phyloP scores from a whole-genome alignment of 2,113 vertebrate genomes.

The Triplophysa tibetana region DNA sequence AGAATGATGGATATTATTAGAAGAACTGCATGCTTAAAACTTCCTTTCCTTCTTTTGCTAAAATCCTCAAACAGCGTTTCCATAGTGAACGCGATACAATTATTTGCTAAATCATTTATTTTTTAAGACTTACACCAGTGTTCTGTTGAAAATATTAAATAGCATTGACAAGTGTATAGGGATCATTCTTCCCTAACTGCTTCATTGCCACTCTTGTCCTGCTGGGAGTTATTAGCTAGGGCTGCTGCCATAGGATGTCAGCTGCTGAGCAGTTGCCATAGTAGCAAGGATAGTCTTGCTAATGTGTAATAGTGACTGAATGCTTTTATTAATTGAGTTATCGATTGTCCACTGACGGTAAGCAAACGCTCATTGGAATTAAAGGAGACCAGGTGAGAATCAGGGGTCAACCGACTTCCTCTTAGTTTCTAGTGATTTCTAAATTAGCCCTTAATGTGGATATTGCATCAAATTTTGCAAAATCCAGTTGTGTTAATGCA shows the following conservation, averaged over 20 bases:
- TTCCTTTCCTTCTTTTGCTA: no score
- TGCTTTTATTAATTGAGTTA: conserved; percentile 48
- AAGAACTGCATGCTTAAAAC: no score
- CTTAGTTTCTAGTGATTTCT: conserved; percentile 1
- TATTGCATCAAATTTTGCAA: neutral
- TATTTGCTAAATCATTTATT: no score
- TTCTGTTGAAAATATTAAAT: neutral
- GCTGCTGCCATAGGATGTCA: neutral
- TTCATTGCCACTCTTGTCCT: neutral
- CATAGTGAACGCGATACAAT: no score
- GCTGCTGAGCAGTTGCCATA: conserved; percentile 44
- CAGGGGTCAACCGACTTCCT: conserved; percentile 8
- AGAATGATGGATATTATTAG: no score
- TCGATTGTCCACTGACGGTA: conserved; percentile 41
- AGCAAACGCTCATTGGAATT: conserved; percentile 5
- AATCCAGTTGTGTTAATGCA: neutral
- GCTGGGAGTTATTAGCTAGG: conserved; percentile 14
- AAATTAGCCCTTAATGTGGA: neutral
- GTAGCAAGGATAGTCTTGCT: conserved; percentile 24
- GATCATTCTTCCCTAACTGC: neutral
- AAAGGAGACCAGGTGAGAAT: conserved; percentile 29
- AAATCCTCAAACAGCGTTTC: no score
- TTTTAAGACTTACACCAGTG: no score
- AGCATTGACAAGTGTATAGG: neutral
- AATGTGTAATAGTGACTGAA: conserved; percentile 39